Base-by-base conservation (phyloP, 2,797 vertebrate species). In the Molossus alvarezi region DNA sequence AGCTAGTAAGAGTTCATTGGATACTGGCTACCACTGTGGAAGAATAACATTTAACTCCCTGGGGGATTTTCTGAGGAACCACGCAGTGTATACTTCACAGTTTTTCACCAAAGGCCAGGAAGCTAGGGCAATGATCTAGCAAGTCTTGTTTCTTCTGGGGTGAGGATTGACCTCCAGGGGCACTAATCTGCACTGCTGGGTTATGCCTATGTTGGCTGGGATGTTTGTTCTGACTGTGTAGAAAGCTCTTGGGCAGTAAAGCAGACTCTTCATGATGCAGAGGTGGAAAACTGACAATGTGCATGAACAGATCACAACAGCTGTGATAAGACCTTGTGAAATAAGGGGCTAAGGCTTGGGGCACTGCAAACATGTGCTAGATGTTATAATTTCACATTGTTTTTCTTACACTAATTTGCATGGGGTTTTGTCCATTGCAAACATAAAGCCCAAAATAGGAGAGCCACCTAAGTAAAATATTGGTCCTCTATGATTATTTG, bases 321-420 rank as follows among this genome's bases (percentile, higher is more conserved):
- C 29, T 45, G 1, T 33, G 65, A 18, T 84, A 55, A 64, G 6
- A 23, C 20, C 12, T n/a, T 17, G 18, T 8, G 27, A 80, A 60
- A 2, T 7, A 0, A 73, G 20, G 37, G 8, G 60, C 3, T 10
- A 2, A 76, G n/a, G 21, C 0, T 0, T 4, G 20, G 2, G 17
- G 29, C 13, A 29, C 6, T 2, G 3, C 11, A 69, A 10, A 4
- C 25, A 14, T 9, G 37, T 53, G 23, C 64, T 27, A 0, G 20
- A 18, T 2, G 1, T 17, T 65, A 10, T 5, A n/a, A 12, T 73
- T 69, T 76, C 45, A 58, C 37, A 20, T 29, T 51, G 11, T 81
- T 7, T 45, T 67, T 17, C 14, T 45, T 48, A 29, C 0, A n/a
- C 33, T 29, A 51, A 87, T 72, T 65, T 87, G 7, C 20, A 65